Conservation (phyloP, 2,113 vertebrate species). For the Microcebus murinus region DNA sequence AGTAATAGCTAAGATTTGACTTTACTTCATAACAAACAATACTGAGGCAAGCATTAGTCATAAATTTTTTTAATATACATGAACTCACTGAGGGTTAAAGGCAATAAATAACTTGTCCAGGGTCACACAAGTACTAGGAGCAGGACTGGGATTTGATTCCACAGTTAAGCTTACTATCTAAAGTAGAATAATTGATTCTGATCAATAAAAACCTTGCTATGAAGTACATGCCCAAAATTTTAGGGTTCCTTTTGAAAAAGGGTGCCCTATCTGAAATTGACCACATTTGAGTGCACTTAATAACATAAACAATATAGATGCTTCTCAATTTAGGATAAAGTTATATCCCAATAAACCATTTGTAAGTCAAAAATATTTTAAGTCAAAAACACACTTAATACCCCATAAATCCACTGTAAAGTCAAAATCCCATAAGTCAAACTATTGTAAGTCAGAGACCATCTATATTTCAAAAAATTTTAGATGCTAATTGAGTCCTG, state of each 20-base stretch:
- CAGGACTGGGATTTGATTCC: background rate
- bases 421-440: background rate
- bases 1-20: background rate
- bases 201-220: background rate
- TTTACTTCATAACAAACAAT: background rate
- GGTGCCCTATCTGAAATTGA: background rate
- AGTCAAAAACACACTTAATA: background rate
- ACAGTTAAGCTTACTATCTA: background rate
- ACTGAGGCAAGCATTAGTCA: background rate
- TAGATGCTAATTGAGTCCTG: background rate
- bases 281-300: background rate
- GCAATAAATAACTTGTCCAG: background rate
- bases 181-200: background rate
- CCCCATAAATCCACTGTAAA: background rate
- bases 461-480: background rate
- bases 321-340: background rate
- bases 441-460: background rate
- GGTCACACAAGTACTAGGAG: background rate
- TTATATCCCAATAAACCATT: background rate
- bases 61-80: background rate
- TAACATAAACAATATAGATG: background rate
- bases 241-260: slow-evolving; percentile 30
- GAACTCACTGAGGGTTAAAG: background rate
- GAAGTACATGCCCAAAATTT: background rate
- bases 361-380: background rate